phyloP scores from a whole-genome alignment of 2,888 invertebrate species.

The Caenorhabditis japonica region DNA sequence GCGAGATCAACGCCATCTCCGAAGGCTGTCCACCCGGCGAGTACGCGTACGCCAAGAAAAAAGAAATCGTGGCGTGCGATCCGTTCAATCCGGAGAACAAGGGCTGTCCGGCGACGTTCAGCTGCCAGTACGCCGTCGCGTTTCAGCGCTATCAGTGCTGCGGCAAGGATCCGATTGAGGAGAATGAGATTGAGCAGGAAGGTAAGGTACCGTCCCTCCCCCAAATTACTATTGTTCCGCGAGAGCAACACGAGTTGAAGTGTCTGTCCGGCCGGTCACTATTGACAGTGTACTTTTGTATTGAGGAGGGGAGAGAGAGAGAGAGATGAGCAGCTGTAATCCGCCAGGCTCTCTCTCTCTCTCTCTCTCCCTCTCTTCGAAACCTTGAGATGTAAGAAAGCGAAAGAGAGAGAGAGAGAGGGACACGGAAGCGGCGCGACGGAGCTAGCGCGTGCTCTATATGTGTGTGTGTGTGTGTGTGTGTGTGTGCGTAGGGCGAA shows the following conservation, averaged over 20 bases:
- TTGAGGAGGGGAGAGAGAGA: too few relatives aligned
- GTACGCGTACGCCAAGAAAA: slow-evolving; percentile 66
- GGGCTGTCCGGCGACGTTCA: slow-evolving; percentile 63
- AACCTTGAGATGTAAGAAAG: neutral
- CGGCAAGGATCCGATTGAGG: slow-evolving; percentile 73
- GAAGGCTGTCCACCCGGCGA: slow-evolving; percentile 75
- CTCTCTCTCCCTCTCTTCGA: neutral
- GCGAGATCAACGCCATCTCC: slow-evolving; percentile 69
- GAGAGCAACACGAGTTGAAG: neutral
- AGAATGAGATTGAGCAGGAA: slow-evolving; percentile 67
- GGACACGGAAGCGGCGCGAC: neutral
- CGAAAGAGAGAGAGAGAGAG: slow-evolving; percentile 9
- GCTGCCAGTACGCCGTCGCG: slow-evolving; percentile 69
- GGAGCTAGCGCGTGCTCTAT: neutral
- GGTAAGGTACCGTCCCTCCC: slow-evolving; percentile 23
- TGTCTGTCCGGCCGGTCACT: slow-evolving; percentile 5
- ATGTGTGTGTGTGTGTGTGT: too few relatives aligned
- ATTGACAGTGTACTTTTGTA: slow-evolving; percentile 53
- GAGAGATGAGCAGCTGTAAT: slow-evolving; percentile 32
- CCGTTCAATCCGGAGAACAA: slow-evolving; percentile 72
- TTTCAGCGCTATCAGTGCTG: slow-evolving; percentile 75
- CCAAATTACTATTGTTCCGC: neutral
- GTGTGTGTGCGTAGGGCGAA: too few relatives aligned
- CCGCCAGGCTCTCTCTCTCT: slow-evolving; percentile 5
- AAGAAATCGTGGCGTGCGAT: slow-evolving; percentile 71